A percentile compares a stretch with the other conserved stretches of the same genome.
Conservation (phyloP, 2,113 vertebrate genomes). For the human (Homo sapiens) region GRCh38 chr22:29106501-29107000, state of each 20-base stretch:
- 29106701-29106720: constrained; percentile 48
- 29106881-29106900: constrained; percentile 62
- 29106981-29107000: constrained; percentile 50
- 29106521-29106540: background rate
- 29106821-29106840: constrained; percentile 62
- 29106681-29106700: background rate
- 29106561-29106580: background rate
- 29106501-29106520: background rate
- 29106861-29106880: constrained; percentile 64
- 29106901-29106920: constrained; percentile 47
- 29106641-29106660: background rate
- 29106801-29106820: constrained; percentile 57
- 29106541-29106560: background rate
- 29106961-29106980: constrained; percentile 25
- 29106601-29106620: background rate
- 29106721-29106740: constrained; percentile 36
- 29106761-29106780: constrained; percentile 54
- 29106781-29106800: constrained; percentile 62
- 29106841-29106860: constrained; percentile 45
- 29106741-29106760: constrained; percentile 60
- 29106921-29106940: constrained; percentile 53
- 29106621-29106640: background rate
- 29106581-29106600: background rate
- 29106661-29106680: background rate
- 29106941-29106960: constrained; percentile 59